Percentiles rank a stretch among this genome's conserved stretches.
Evolutionary conservation across 2,113 vertebrate genomes (phyloP).

Genomic region (Tapirus terrestris): DNA sequence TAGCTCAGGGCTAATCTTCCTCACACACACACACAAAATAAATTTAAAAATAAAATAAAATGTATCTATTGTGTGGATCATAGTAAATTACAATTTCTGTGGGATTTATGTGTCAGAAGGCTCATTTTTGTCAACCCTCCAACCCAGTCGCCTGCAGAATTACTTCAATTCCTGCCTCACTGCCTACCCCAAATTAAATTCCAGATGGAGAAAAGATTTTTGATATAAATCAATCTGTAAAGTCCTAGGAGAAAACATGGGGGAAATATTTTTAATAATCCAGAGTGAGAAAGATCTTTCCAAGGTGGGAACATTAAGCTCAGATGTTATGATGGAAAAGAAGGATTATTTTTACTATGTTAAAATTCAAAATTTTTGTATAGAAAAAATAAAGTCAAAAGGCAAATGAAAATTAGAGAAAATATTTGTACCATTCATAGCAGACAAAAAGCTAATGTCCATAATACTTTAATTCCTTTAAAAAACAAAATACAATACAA

Average conservation of each 20-base stretch:
- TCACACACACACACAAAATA: too few relatives aligned
- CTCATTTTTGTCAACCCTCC: background rate
- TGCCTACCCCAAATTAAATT: constrained; percentile 21
- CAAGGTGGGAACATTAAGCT: background rate
- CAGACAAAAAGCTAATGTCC: background rate
- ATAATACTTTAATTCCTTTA: background rate
- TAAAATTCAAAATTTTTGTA: background rate
- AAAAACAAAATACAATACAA: background rate
- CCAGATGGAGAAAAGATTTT: background rate
- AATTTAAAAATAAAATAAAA: background rate
- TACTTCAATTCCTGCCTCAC: background rate
- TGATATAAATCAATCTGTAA: constrained; percentile 19
- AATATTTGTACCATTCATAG: background rate
- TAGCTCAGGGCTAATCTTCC: too few relatives aligned
- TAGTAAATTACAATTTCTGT: background rate
- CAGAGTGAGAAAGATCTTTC: background rate
- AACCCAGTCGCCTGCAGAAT: background rate
- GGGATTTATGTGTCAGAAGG: background rate
- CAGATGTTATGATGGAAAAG: constrained; percentile 1
- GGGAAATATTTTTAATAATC: constrained; percentile 1
- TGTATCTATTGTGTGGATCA: background rate
- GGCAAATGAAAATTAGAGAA: background rate
- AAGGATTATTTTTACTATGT: background rate
- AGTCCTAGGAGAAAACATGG: background rate
- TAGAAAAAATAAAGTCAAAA: constrained; percentile 35